Percentiles rank a stretch among this genome's conserved stretches.
These are phyloP conservation scores for Henicopernis longicauda DNA, from an alignment of 2,113 vertebrate species.

Conservation along the genomic window DNA sequence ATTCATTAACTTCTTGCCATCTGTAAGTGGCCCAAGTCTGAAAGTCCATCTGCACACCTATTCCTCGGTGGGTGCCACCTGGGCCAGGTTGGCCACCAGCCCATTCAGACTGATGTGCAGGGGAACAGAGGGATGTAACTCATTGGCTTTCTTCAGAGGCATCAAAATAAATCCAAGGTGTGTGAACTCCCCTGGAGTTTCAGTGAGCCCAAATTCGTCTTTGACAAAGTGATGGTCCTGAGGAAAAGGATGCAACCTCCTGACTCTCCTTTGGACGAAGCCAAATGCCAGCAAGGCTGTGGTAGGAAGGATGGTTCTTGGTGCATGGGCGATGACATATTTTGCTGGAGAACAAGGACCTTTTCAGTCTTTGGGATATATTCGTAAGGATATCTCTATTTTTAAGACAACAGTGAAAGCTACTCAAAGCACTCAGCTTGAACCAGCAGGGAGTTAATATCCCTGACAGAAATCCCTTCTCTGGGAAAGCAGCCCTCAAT, in stretches of 20 bases:
- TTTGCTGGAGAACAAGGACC: background rate
- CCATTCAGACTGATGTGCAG: too few relatives aligned
- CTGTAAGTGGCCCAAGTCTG: too few relatives aligned
- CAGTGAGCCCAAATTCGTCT: background rate
- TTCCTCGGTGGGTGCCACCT: background rate
- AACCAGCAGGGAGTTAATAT: background rate
- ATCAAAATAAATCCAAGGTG: background rate
- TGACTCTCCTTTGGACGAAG: background rate
- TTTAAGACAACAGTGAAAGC: background rate
- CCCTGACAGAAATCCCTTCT: background rate
- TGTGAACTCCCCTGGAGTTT: background rate
- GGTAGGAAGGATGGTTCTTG: background rate
- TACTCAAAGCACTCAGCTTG: background rate
- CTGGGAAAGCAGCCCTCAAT: background rate
- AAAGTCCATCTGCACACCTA: background rate
- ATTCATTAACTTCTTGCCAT: background rate
- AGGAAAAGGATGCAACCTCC: background rate
- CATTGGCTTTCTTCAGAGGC: background rate
- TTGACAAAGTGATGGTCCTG: background rate
- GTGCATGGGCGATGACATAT: too few relatives aligned
- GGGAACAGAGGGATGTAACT: background rate
- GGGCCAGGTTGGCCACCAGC: background rate
- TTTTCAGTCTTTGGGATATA: background rate
- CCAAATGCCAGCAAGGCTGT: background rate
- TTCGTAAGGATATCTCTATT: background rate